A percentile compares a stretch with the other conserved stretches of the same genome.
Evolutionary conservation across 2,113 vertebrate species (phyloP).

Genomic region (Picathartes gymnocephalus): DNA sequence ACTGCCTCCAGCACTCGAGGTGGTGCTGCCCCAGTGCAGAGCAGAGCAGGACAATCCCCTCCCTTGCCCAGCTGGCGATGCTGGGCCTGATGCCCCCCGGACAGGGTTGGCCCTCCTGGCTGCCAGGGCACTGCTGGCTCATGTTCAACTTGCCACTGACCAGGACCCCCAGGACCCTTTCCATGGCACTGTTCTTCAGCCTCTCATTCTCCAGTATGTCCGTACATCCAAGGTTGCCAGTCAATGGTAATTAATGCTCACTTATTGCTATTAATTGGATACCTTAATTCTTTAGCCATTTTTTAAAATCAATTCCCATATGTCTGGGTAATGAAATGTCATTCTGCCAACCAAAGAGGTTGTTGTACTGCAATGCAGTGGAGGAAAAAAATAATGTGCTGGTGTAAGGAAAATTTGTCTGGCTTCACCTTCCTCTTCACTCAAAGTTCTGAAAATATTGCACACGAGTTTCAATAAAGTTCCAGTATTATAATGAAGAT

Average conservation of each 20-base stretch:
- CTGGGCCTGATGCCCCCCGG: not conserved
- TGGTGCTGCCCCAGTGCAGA: fast-evolving
- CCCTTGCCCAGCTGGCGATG: fast-evolving
- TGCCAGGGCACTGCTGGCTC: not conserved
- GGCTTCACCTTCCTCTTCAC: not conserved
- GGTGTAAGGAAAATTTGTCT: slow-evolving; percentile 26
- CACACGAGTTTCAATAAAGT: not conserved
- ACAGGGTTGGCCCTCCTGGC: not conserved
- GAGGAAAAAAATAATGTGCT: slow-evolving; percentile 14
- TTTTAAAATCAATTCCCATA: not conserved
- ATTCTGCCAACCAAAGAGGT: slow-evolving; percentile 31
- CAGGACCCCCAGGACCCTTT: not conserved
- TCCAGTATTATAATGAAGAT: not conserved
- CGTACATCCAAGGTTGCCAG: not conserved
- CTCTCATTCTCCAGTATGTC: not conserved
- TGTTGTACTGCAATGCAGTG: slow-evolving; percentile 44
- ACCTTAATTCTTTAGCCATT: not conserved
- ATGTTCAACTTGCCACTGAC: fast-evolving
- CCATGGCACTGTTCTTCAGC: fast-evolving
- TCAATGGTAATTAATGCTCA: not conserved
- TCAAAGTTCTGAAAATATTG: not conserved
- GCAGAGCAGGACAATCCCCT: not conserved
- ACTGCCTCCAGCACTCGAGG: fast-evolving
- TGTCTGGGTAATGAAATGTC: slow-evolving; percentile 38
- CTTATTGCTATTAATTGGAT: not conserved